These are phyloP conservation scores for Elephas maximus DNA, from an alignment of 2,113 vertebrate species.

Conservation along the genomic window DNA sequence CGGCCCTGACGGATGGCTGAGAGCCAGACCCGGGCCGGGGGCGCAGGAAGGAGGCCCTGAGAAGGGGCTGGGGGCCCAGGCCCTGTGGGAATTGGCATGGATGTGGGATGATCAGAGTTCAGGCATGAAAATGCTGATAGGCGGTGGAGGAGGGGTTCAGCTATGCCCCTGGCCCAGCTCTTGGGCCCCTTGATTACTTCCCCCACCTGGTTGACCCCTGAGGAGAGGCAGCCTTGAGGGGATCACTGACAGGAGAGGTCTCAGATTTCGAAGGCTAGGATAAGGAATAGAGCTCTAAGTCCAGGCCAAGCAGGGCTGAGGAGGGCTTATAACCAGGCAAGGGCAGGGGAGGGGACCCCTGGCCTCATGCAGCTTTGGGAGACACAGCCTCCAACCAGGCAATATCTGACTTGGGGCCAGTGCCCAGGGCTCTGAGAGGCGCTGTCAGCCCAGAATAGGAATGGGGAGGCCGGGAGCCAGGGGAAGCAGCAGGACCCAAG, in stretches of 20 bases:
- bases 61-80: background rate
- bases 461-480: accelerated
- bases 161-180: too few species aligned
- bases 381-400: background rate
- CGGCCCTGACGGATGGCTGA: background rate
- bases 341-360: too few species aligned
- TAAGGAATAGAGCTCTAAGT: accelerated
- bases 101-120: too few species aligned
- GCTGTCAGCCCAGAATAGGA: accelerated
- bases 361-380: background rate
- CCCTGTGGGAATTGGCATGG: background rate
- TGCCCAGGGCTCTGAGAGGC: background rate
- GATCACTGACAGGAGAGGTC: background rate
- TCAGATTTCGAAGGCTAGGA: too few species aligned
- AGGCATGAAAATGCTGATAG: background rate
- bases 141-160: background rate
- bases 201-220: background rate
- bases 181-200: background rate
- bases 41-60: background rate
- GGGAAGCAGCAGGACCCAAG: background rate
- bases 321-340: background rate
- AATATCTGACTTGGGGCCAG: background rate
- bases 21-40: background rate
- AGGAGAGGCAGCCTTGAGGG: background rate
- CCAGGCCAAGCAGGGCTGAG: background rate